Percentiles rank a stretch among this genome's conserved stretches.
Evolutionary conservation across 2,797 vertebrate genomes (phyloP).

Genomic region (Gallirallus australis): DNA sequence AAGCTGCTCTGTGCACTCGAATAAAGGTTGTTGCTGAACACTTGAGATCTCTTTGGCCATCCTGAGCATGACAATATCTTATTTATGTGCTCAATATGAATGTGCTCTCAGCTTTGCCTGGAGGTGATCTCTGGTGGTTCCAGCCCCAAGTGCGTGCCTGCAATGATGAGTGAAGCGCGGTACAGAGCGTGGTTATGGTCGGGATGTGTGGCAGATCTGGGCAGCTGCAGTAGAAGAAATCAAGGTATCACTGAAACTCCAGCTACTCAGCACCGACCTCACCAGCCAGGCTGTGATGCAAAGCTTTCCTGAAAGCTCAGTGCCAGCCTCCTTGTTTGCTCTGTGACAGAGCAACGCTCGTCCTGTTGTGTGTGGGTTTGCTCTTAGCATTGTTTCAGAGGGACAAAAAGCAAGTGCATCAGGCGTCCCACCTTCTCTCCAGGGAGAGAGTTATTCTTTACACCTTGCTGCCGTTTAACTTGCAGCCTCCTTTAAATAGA

Average conservation of each 20-base stretch:
- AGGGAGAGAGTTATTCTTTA: not conserved
- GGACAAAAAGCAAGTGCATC: not conserved
- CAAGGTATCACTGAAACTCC: accelerated
- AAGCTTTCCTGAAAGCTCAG: not conserved
- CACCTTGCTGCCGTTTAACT: not conserved
- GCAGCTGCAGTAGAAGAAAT: not conserved
- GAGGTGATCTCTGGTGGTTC: not conserved
- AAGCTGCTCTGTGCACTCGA: not conserved
- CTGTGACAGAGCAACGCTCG: accelerated
- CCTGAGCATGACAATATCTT: not conserved
- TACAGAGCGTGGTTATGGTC: not conserved
- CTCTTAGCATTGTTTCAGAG: not conserved
- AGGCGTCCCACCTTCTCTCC: not conserved
- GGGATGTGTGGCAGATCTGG: not conserved
- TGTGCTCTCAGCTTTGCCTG: not conserved
- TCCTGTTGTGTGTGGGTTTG: not conserved
- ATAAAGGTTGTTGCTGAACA: not conserved
- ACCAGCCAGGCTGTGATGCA: not conserved
- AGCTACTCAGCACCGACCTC: not conserved
- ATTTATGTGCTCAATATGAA: not conserved
- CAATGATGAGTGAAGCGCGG: not conserved
- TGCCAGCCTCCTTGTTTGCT: not conserved
- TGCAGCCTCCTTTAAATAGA: not conserved
- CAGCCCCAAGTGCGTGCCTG: not conserved
- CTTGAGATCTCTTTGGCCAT: not conserved